These are phyloP conservation scores for Helogale parvula DNA, from an alignment of 2,113 vertebrate species.

Conservation along the genomic window DNA sequence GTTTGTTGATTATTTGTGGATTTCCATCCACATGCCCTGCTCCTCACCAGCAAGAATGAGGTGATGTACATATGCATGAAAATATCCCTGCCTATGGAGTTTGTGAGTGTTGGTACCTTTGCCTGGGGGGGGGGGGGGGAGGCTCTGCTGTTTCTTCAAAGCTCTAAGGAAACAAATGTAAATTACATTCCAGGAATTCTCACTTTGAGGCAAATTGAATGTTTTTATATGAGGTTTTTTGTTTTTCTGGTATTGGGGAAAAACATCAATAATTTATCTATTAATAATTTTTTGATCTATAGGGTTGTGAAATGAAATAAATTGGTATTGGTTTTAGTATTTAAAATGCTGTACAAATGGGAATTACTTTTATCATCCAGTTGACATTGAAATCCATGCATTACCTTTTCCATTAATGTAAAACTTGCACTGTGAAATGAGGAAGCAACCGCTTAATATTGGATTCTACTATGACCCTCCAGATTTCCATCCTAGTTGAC, in stretches of 20 bases:
- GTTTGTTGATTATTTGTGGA: constrained; percentile 41
- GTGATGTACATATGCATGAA: background rate
- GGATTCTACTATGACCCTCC: fast-evolving
- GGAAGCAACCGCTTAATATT: background rate
- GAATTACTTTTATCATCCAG: background rate
- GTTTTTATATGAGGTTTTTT: background rate
- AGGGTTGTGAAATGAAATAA: background rate
- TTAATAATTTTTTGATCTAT: background rate
- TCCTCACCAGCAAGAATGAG: background rate
- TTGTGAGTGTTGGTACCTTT: background rate
- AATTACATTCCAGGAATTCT: background rate
- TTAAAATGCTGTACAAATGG: background rate
- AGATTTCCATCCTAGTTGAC: background rate
- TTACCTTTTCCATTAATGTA: background rate
- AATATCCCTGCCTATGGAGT: background rate
- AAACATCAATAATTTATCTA: background rate
- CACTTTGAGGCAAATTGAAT: background rate
- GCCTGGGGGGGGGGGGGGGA: background rate
- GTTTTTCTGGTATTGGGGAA: background rate
- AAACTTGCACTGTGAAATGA: background rate
- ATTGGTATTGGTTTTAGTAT: background rate
- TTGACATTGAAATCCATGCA: background rate
- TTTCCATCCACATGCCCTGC: background rate
- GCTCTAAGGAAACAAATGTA: background rate
- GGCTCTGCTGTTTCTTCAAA: background rate